Evolutionary conservation across 2,888 invertebrate genomes (phyloP).

Genomic region (Eupithecia tripunctaria): DNA sequence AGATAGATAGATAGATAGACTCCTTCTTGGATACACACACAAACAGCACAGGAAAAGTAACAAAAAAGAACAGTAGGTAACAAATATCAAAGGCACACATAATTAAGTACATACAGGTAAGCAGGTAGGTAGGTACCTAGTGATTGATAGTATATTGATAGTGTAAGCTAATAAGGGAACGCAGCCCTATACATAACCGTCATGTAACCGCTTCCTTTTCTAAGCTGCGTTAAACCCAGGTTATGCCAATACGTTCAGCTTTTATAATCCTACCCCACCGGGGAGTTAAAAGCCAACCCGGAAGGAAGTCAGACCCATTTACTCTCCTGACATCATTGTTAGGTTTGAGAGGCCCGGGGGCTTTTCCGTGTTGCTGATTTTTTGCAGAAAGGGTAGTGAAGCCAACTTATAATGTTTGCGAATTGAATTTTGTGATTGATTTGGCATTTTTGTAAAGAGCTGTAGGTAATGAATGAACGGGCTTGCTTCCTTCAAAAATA

Average conservation of each 20-base stretch:
- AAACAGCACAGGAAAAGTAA: no score
- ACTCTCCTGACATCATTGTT: conserved; percentile 2
- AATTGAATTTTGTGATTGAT: not conserved
- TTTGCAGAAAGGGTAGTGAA: not conserved
- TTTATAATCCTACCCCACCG: not conserved
- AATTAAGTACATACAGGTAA: no score
- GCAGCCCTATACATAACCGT: no score
- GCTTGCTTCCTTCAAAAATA: not conserved
- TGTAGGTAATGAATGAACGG: not conserved
- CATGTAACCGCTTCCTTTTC: not conserved
- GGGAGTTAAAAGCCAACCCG: not conserved
- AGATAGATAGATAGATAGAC: no score
- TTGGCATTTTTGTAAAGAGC: not conserved
- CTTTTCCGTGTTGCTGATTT: not conserved
- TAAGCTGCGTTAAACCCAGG: not conserved
- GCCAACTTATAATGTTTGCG: not conserved
- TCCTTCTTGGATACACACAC: no score
- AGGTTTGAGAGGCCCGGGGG: not conserved
- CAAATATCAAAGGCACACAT: no score
- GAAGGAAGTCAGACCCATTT: conserved; percentile 5
- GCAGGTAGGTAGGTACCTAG: no score
- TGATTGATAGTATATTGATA: no score
- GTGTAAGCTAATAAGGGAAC: no score
- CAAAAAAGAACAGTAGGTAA: no score
- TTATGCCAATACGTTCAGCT: not conserved